phyloP scores from a whole-genome alignment of 2,888 invertebrate genomes.

The Electrophaes corylata region DNA sequence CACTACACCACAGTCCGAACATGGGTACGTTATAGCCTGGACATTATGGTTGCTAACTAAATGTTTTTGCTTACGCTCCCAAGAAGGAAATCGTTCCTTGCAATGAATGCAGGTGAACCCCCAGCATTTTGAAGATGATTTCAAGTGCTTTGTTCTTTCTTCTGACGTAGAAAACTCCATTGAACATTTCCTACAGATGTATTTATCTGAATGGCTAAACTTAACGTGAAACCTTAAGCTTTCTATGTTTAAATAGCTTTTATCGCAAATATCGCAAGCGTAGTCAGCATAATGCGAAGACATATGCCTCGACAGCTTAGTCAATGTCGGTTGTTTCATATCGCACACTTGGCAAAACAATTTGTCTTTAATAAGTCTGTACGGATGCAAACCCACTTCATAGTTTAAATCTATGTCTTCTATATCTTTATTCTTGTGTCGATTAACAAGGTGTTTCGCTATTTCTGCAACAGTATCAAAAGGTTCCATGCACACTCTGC shows the following conservation, averaged over 20 bases:
- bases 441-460: conserved; percentile 57
- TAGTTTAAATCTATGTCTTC: conserved; percentile 52
- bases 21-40: conserved; percentile 51
- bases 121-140: conserved; percentile 60
- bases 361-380: conserved; percentile 60
- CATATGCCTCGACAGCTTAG: conserved; percentile 43
- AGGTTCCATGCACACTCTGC: conserved; percentile 57
- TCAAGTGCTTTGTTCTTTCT: conserved; percentile 58
- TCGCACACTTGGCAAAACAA: conserved; percentile 64
- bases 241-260: conserved; percentile 23
- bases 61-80: conserved; percentile 69
- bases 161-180: conserved; percentile 57
- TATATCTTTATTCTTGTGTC: conserved; percentile 47
- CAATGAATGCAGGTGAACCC: conserved; percentile 64
- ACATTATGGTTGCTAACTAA: conserved; percentile 55
- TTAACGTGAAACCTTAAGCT: conserved; percentile 23
- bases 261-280: conserved; percentile 43
- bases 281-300: conserved; percentile 42
- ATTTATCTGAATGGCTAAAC: conserved; percentile 25
- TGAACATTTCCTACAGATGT: conserved; percentile 45
- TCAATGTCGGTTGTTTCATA: conserved; percentile 55
- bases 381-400: conserved; percentile 67
- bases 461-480: conserved; percentile 55
- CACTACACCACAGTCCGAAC: conserved; percentile 25
- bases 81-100: conserved; percentile 67